A percentile compares a stretch with the other conserved stretches of the same genome.
These are phyloP conservation scores for Euphysa ruthae DNA, from an alignment of 30 jellyfish, hydroid and myxozoan species.

Conservation along the genomic window DNA sequence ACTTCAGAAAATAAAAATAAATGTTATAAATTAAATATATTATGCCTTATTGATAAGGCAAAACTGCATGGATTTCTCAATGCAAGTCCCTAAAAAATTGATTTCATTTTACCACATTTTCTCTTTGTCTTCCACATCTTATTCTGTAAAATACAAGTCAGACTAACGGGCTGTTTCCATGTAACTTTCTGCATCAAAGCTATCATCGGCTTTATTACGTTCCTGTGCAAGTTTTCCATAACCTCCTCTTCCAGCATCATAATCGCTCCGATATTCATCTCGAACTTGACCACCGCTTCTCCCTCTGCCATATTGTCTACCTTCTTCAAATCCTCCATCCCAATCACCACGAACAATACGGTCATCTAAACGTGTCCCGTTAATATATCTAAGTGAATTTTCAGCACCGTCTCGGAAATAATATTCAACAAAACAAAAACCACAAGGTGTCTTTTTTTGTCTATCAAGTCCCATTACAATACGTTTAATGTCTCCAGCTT, in stretches of 20 bases:
- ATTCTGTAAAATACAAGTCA: neutral
- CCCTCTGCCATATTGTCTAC: slow-evolving; percentile 96
- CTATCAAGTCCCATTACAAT: slow-evolving; percentile 90
- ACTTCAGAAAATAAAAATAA: too few species aligned
- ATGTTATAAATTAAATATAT: too few species aligned
- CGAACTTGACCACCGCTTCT: slow-evolving; percentile 99
- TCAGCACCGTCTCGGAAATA: slow-evolving; percentile 84
- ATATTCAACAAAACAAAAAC: slow-evolving; percentile 94
- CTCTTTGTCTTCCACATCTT: too few species aligned
- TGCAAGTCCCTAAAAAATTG: too few species aligned
- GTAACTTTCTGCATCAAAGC: slow-evolving; percentile 1
- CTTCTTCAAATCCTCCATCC: slow-evolving; percentile 99
- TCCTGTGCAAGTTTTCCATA: slow-evolving; percentile 42
- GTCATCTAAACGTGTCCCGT: slow-evolving; percentile 85
- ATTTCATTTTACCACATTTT: too few species aligned
- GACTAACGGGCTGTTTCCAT: neutral
- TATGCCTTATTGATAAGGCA: too few species aligned
- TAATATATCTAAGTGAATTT: slow-evolving; percentile 65
- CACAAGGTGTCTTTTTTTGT: slow-evolving; percentile 93
- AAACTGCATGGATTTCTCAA: too few species aligned
- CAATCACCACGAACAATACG: slow-evolving; percentile 83
- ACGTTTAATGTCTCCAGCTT: slow-evolving; percentile 77
- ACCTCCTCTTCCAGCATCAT: slow-evolving; percentile 97
- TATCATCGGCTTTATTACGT: slow-evolving; percentile 12
- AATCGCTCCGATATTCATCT: slow-evolving; percentile 88